phyloP scores from a whole-genome alignment of 1,140 invertebrate species.

The Sarcophaga bullata region DNA sequence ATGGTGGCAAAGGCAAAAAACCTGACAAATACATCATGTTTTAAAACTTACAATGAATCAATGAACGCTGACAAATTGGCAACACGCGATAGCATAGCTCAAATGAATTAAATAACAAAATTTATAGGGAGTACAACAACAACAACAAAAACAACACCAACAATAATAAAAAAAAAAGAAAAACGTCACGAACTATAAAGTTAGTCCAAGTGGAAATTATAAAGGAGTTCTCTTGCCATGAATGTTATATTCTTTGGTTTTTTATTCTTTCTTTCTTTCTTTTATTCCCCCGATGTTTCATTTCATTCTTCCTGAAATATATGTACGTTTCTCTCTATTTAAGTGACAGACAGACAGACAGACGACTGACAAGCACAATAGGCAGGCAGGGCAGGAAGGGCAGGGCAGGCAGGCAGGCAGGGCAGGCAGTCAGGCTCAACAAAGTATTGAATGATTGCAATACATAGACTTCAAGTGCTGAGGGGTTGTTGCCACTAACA shows the following conservation, averaged over 20 bases:
- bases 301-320: neutral
- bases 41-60: constrained; percentile 31
- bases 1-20: neutral
- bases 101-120: constrained; percentile 7
- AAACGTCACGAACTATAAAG: constrained; percentile 36
- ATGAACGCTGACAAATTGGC: constrained; percentile 38
- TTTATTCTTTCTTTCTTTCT: neutral
- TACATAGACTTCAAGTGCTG: too few species aligned
- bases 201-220: constrained; percentile 38
- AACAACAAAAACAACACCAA: neutral
- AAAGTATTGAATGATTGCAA: too few species aligned
- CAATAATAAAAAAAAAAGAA: neutral
- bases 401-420: too few species aligned
- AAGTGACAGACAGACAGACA: too few species aligned
- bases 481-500: too few species aligned
- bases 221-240: too few species aligned
- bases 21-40: neutral
- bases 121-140: neutral
- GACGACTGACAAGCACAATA: too few species aligned
- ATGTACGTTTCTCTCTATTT: too few species aligned
- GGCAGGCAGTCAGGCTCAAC: too few species aligned
- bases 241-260: too few species aligned
- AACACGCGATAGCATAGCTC: constrained; percentile 27
- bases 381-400: too few species aligned
- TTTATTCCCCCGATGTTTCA: neutral